Percentiles rank a stretch among this genome's conserved stretches.
These are phyloP conservation scores for Rhinolophus sinicus DNA, from an alignment of 2,113 vertebrate genomes.

Conservation along the genomic window DNA sequence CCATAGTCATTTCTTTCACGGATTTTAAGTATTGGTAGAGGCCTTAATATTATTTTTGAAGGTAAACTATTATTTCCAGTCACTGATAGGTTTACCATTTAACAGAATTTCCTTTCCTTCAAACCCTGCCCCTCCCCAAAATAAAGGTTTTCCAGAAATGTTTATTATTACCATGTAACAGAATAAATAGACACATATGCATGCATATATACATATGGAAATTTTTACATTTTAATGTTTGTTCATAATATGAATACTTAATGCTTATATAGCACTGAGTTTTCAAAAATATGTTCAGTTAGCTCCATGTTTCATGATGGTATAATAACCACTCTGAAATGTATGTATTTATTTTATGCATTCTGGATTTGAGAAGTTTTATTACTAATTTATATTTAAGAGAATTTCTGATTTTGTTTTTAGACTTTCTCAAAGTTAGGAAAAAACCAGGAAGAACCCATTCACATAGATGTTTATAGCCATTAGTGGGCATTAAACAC, in stretches of 20 bases:
- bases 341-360: background rate
- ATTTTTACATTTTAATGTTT: conserved; percentile 6
- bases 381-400: conserved; percentile 28
- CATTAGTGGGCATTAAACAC: background rate
- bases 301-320: background rate
- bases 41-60: conserved; percentile 23
- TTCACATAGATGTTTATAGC: background rate
- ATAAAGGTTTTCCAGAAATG: background rate
- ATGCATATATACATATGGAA: background rate
- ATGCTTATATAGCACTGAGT: background rate
- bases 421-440: background rate
- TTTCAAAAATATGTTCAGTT: background rate
- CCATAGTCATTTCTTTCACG: background rate
- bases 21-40: background rate
- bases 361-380: background rate
- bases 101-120: background rate
- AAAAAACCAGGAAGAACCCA: background rate
- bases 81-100: background rate
- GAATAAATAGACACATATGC: background rate
- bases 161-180: conserved; percentile 9
- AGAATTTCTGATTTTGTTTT: conserved; percentile 16
- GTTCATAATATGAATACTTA: background rate
- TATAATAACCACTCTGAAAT: background rate
- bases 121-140: background rate
- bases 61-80: conserved; percentile 12